Conservation (phyloP, 1,140 invertebrate genomes). For the Mycetomoellerius zeteki region DNA sequence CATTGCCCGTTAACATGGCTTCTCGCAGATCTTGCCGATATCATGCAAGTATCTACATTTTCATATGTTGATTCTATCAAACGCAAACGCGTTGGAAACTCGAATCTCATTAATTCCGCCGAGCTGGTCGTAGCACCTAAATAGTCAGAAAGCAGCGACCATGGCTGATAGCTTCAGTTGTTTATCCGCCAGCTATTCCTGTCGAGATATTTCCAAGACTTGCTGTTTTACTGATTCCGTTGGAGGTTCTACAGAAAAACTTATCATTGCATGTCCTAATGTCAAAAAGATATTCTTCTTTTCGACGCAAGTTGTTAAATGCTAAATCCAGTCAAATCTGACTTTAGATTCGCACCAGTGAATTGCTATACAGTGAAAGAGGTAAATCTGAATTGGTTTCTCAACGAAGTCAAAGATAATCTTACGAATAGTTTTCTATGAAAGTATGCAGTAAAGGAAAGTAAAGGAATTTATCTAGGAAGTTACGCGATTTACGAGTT, state of each 20-base stretch:
- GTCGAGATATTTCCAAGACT: slow-evolving; percentile 67
- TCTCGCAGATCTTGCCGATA: slow-evolving; percentile 18
- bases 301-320: neutral
- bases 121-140: slow-evolving; percentile 67
- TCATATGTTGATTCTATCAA: slow-evolving; percentile 72
- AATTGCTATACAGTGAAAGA: neutral
- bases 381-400: neutral
- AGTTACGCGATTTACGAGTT: too few relatives aligned
- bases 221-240: slow-evolving; percentile 41
- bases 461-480: too few relatives aligned
- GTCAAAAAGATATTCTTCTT: neutral
- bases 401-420: neutral
- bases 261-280: slow-evolving; percentile 26
- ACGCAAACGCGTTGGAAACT: slow-evolving; percentile 68
- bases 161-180: slow-evolving; percentile 45
- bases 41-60: slow-evolving; percentile 69
- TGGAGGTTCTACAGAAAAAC: slow-evolving; percentile 41
- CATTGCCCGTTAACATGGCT: slow-evolving; percentile 45
- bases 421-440: neutral
- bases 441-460: neutral
- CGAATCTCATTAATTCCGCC: slow-evolving; percentile 71
- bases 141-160: slow-evolving; percentile 53
- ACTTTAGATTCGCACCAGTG: neutral
- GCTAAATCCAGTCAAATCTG: neutral
- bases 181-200: slow-evolving; percentile 68